These are phyloP conservation scores for Choristoneura rosaceana DNA, from an alignment of 2,888 invertebrate species.

Conservation along the genomic window DNA sequence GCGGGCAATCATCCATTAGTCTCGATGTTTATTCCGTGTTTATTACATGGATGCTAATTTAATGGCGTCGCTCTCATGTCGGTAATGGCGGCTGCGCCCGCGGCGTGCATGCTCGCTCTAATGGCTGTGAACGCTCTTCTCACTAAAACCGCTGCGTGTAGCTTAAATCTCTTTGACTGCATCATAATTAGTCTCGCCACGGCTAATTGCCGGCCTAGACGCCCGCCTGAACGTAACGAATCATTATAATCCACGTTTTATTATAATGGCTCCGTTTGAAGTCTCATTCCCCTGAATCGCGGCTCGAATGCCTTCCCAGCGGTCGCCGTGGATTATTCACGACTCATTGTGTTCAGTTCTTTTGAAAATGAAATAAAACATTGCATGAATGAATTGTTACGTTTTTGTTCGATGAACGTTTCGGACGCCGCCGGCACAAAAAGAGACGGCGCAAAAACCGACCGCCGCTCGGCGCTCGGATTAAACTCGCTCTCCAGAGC, in stretches of 20 bases:
- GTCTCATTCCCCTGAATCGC: constrained; percentile 64
- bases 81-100: constrained; percentile 55
- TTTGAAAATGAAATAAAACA: constrained; percentile 74
- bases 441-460: constrained; percentile 48
- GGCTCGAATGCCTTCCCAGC: constrained; percentile 66
- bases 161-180: constrained; percentile 59
- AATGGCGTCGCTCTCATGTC: constrained; percentile 61
- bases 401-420: constrained; percentile 72
- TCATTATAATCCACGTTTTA: constrained; percentile 66
- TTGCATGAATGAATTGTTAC: constrained; percentile 65
- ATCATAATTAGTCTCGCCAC: constrained; percentile 63
- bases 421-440: constrained; percentile 69
- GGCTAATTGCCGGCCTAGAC: constrained; percentile 56
- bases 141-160: constrained; percentile 53
- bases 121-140: constrained; percentile 51
- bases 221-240: constrained; percentile 64
- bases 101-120: constrained; percentile 47
- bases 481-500: constrained; percentile 34
- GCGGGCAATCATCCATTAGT: constrained; percentile 76
- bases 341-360: constrained; percentile 71
- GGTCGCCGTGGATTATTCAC: constrained; percentile 75
- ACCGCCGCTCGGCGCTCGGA: constrained; percentile 25
- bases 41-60: constrained; percentile 73
- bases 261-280: constrained; percentile 61
- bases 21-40: constrained; percentile 79